Evolutionary conservation across 2,888 invertebrate genomes (phyloP), one percentile per base, ranked within the genome.

Genomic region (Vannuccia rotundouncinata): DNA sequence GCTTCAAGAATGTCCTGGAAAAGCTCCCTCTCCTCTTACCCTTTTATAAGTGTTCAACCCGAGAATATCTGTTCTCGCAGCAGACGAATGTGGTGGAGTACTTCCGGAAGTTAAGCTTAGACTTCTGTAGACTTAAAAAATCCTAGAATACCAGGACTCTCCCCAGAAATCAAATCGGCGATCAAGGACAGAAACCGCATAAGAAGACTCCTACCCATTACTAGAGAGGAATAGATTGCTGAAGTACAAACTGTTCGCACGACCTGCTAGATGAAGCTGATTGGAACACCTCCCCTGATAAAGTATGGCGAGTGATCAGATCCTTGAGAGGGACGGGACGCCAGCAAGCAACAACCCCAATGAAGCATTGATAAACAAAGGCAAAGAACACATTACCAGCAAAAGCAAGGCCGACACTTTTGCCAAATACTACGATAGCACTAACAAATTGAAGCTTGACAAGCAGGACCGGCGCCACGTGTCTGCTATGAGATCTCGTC

Each of bases 351-450:
- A 66, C 66, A 66, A 66, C 25, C 66, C 66, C 22, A 66, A 66
- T 27, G 22, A 66, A 66, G 66, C 66, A 66, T 66, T 66, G 22
- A 66, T 66, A 17, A 66, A 66, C 10, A 66, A 66, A 66, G 66
- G 66, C 66, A 66, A 66, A 66, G 66, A 66, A 66, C 66, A 66
- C 66, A 66, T 66, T 22, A 5, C 66, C 66, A 66, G 66, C 66
- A 66, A 66, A 45, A 66, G 66, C 25, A 66, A 66, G 66, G 22
- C 25, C 66, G 22, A 66, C 66, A 66, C 66, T 27, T 66, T 66
- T 66, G 66, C 66, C 66, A 66, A 66, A 2, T 66, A 66, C 66
- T 66, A 66, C 25, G 66, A 17, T 66, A 66, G 22, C 66, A 66
- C 66, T 22, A 66, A 66, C 25, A 66, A 27, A n/a, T 22, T 66